A percentile compares a stretch with the other conserved stretches of the same genome.
Conservation (phyloP, 2,113 vertebrate genomes). For the Oncorhynchus tshawytscha region DNA sequence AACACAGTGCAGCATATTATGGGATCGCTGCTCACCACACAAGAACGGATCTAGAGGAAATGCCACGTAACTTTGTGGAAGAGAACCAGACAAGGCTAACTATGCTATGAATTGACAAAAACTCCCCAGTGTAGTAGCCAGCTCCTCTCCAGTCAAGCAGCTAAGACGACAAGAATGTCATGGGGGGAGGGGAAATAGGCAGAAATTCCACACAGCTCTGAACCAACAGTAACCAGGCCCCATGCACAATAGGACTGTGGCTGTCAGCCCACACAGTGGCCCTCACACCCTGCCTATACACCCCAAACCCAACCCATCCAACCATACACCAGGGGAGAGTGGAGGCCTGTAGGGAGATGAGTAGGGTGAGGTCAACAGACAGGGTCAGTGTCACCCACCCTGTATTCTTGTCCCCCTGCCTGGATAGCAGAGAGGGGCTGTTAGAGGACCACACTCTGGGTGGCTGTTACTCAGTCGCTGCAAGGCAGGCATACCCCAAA, state of each 20-base stretch:
- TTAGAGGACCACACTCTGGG: too few relatives aligned
- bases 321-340: neutral
- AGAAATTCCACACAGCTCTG: constrained; percentile 60
- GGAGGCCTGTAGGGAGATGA: neutral
- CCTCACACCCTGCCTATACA: too few relatives aligned
- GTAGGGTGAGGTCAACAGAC: neutral
- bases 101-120: too few relatives aligned
- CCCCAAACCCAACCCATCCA: too few relatives aligned
- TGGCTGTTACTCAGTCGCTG: too few relatives aligned
- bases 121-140: too few relatives aligned
- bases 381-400: neutral
- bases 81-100: neutral
- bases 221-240: constrained; percentile 44
- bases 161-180: constrained; percentile 53
- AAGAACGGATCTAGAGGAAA: neutral
- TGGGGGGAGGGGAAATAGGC: constrained; percentile 35
- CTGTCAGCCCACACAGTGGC: constrained; percentile 48
- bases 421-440: too few relatives aligned
- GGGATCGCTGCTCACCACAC: neutral
- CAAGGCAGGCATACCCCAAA: neutral
- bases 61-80: neutral
- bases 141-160: constrained; percentile 23
- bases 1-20: neutral
- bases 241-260: constrained; percentile 57
- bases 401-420: too few relatives aligned